Evolutionary conservation across 2,888 invertebrate genomes (phyloP), one percentile per base, ranked within the genome.

Genomic region (Acanthosepion lycidas): DNA sequence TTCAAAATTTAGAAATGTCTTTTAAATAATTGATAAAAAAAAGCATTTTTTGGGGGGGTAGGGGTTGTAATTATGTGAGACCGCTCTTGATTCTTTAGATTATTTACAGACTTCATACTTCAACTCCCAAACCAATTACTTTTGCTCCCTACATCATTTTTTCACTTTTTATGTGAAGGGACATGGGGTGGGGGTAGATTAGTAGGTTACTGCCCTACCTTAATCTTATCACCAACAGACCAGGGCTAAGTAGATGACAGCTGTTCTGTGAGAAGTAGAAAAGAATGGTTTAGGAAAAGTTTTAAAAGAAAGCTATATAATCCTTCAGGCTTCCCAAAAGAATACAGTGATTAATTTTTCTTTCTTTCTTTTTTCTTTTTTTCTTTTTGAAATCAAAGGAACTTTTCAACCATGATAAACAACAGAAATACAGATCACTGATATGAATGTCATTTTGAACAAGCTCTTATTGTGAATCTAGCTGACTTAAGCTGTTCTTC

Each of bases 141-240:
- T 59, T 59, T 23, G 23, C 59, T 20, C 59, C 59, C 23, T 59
- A 59, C 26, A n/a, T 33, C 23, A n/a, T 33, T 33, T 78, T 33
- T n/a, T 78, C 33, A 33, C n/a, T 33, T n/a, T 78, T 78, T 78
- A 15, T 12, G 33, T 59, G 59, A 23, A 23, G 4, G 6, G 59
- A 23, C 23, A 59, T 5, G 23, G 6, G 23, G 23, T 59, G 59
- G 78, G n/a, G 78, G n/a, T n/a, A n/a, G n/a, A 33, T 78, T 78
- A n/a, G 78, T 78, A 28, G 78, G 28, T 78, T 78, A 26, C 12
- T 78, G 78, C n/a, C n/a, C 28, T 28, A 26, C 9, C 78, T 78
- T 78, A 78, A 78, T 78, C 78, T 78, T 78, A 78, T 78, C 78
- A 78, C n/a, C 78, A 78, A 78, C n/a, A 78, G 78, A 78, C n/a